These are phyloP conservation scores for Microctenopoma steveboyesi DNA, from an alignment of 2,797 vertebrate species.

Conservation along the genomic window DNA sequence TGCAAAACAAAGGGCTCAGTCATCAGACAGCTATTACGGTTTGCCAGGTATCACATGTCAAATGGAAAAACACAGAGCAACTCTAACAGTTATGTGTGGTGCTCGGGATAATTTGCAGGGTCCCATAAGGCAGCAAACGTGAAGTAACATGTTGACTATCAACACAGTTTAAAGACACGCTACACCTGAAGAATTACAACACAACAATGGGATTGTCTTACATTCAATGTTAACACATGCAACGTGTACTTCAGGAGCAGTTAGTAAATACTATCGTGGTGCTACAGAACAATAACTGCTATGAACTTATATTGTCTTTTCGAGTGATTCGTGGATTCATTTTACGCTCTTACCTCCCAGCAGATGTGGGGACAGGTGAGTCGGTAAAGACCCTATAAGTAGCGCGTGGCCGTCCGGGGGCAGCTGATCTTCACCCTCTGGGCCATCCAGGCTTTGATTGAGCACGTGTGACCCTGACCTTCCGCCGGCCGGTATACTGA, in stretches of 20 bases:
- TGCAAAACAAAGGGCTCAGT: conserved; percentile 61
- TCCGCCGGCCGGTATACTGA: conserved; percentile 87
- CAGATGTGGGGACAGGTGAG: conserved; percentile 94
- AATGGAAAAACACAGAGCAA: conserved; percentile 61
- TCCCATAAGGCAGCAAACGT: conserved; percentile 7
- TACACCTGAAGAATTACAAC: background rate
- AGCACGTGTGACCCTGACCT: conserved; percentile 83
- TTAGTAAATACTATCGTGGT: background rate
- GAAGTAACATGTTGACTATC: conserved; percentile 16
- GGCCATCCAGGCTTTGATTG: conserved; percentile 85
- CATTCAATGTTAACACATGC: background rate
- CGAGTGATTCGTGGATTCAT: conserved; percentile 3
- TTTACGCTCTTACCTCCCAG: conserved; percentile 88
- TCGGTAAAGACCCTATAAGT: conserved; percentile 91
- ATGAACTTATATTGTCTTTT: background rate
- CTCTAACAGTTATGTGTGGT: background rate
- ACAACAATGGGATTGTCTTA: background rate
- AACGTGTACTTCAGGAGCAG: conserved; percentile 2
- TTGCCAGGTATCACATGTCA: conserved; percentile 53
- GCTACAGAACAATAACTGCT: background rate
- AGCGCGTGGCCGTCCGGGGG: conserved; percentile 87
- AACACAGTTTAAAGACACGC: background rate
- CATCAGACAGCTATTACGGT: conserved; percentile 37
- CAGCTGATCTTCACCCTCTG: conserved; percentile 71
- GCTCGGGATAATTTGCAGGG: background rate